Conservation (phyloP, 2,888 invertebrate genomes). For the Nemotelus pantherinus region DNA sequence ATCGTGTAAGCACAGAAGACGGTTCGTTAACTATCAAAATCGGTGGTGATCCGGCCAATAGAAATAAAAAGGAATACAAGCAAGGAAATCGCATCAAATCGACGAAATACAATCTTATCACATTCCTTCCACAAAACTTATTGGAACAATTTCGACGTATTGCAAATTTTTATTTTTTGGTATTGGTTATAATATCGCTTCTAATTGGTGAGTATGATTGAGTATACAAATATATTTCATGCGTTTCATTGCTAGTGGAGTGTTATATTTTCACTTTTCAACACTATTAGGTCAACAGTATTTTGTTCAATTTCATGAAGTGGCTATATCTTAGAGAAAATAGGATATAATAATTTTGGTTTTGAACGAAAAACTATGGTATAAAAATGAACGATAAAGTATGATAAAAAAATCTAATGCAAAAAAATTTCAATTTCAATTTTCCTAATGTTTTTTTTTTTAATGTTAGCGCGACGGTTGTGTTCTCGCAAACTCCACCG, state of each 20-base stretch:
- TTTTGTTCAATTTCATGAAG: no score
- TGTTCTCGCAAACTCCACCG: no score
- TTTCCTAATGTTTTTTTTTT: no score
- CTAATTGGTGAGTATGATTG: conserved; percentile 67
- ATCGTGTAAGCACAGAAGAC: conserved; percentile 68
- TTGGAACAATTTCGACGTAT: conserved; percentile 84
- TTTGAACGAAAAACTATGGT: no score
- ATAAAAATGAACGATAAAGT: no score
- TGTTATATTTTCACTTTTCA: conserved; percentile 78
- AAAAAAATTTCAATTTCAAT: no score
- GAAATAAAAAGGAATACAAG: conserved; percentile 57
- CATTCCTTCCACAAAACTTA: conserved; percentile 83
- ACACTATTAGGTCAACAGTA: no score
- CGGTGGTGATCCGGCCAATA: conserved; percentile 65
- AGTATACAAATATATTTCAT: no score
- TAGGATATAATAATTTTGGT: no score
- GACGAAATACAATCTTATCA: conserved; percentile 79
- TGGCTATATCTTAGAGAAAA: no score
- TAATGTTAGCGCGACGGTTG: no score
- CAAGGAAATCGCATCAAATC: conserved; percentile 69
- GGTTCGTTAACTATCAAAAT: conserved; percentile 72
- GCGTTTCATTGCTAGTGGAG: conserved; percentile 73
- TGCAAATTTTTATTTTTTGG: conserved; percentile 86
- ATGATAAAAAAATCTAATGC: no score
- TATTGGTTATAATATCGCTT: conserved; percentile 76